Evolutionary conservation across 2,113 vertebrate genomes (phyloP).

Genomic region (Gasterosteus nipponicus): DNA sequence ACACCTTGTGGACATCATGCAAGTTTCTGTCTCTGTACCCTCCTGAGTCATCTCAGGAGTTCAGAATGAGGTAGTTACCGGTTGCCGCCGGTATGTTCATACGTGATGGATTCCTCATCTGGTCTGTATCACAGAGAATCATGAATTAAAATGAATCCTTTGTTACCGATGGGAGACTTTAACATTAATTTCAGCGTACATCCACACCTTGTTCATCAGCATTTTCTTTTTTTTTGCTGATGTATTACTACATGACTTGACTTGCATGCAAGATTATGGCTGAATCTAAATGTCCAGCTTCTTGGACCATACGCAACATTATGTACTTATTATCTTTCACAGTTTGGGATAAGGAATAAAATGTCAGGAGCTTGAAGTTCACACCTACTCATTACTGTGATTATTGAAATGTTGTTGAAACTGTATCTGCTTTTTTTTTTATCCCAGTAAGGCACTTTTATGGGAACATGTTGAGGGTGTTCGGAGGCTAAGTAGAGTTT

Average conservation of each 20-base stretch:
- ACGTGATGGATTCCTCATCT: not conserved
- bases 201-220: not conserved
- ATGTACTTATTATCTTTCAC: not conserved
- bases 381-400: not conserved
- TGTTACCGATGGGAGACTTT: not conserved
- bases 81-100: not conserved
- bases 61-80: not conserved
- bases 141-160: not conserved
- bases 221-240: not conserved
- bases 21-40: not conserved
- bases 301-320: conserved; percentile 2
- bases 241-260: not conserved
- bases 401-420: no score
- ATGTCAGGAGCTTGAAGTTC: not conserved
- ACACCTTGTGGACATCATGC: not conserved
- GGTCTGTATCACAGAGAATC: not conserved
- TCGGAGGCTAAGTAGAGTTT: not conserved
- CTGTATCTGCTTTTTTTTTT: no score
- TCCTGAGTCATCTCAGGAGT: not conserved
- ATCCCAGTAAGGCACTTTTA: not conserved
- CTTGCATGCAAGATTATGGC: not conserved
- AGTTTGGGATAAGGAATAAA: not conserved
- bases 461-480: not conserved
- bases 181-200: not conserved
- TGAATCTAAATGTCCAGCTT: conserved; percentile 8